phyloP scores from a whole-genome alignment of 2,113 vertebrate species.

The Actinemys pallida region DNA sequence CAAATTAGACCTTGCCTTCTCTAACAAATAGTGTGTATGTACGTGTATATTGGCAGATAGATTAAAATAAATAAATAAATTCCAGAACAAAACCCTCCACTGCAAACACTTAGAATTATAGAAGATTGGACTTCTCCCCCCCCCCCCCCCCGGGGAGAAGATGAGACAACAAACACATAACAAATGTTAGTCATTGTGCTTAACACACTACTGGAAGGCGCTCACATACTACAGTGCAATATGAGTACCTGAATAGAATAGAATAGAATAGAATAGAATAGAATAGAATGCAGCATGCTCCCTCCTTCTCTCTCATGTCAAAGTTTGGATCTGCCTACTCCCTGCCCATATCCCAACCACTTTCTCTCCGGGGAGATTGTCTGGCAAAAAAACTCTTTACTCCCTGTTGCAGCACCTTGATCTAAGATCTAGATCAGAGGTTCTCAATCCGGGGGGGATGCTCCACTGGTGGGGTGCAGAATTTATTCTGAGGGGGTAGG shows the following conservation, averaged over 20 bases:
- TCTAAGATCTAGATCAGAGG: background rate
- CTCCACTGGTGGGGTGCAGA: background rate
- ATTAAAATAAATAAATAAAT: background rate
- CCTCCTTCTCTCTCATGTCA: background rate
- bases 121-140: background rate
- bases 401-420: background rate
- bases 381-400: background rate
- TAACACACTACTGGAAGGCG: background rate
- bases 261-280: background rate
- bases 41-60: background rate
- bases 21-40: background rate
- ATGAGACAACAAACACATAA: background rate
- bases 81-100: background rate
- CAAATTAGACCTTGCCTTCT: background rate
- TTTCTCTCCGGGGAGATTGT: background rate
- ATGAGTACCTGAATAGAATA: background rate
- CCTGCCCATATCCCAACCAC: conserved; percentile 1
- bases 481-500: background rate
- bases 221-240: background rate
- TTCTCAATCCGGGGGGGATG: background rate
- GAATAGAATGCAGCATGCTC: accelerated
- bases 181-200: background rate
- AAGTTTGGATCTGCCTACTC: background rate
- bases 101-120: background rate
- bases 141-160: background rate